Conservation (phyloP, 2,113 vertebrate species). For the Terrapene triunguis region DNA sequence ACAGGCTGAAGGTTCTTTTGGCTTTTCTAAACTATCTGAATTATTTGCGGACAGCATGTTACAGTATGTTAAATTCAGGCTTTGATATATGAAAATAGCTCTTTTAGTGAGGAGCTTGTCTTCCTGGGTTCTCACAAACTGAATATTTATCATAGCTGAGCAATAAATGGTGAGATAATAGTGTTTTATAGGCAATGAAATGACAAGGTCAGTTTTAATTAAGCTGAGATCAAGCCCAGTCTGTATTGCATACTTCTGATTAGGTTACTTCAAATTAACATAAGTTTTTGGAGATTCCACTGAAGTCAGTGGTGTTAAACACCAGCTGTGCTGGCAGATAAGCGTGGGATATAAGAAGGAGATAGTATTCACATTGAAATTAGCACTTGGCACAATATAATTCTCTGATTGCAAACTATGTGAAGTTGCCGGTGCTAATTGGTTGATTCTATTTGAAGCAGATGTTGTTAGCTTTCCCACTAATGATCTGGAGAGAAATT, state of each 20-base stretch:
- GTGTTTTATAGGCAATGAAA: constrained; percentile 81
- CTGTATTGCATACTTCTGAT: constrained; percentile 86
- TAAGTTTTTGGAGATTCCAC: constrained; percentile 87
- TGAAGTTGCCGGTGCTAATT: constrained; percentile 87
- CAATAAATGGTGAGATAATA: constrained; percentile 81
- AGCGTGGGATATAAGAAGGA: constrained; percentile 87
- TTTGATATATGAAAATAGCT: constrained; percentile 78
- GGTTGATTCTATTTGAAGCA: constrained; percentile 93
- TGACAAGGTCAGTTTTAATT: constrained; percentile 89
- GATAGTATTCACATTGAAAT: constrained; percentile 91
- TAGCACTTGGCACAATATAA: constrained; percentile 92
- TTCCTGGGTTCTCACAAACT: constrained; percentile 73
- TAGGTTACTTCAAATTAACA: constrained; percentile 89
- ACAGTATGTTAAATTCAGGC: constrained; percentile 63
- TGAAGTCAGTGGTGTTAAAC: constrained; percentile 89
- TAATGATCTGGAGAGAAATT: constrained; percentile 90
- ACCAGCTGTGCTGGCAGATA: constrained; percentile 91
- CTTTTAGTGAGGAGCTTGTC: constrained; percentile 59
- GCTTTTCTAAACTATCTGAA: constrained; percentile 72
- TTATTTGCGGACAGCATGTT: constrained; percentile 74
- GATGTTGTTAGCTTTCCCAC: constrained; percentile 91
- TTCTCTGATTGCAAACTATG: constrained; percentile 92
- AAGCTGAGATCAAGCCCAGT: constrained; percentile 85
- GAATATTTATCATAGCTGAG: constrained; percentile 79
- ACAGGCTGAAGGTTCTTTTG: constrained; percentile 74